Evolutionary conservation across 1,140 invertebrate species (phyloP).

Genomic region (Babylonia areolata): DNA sequence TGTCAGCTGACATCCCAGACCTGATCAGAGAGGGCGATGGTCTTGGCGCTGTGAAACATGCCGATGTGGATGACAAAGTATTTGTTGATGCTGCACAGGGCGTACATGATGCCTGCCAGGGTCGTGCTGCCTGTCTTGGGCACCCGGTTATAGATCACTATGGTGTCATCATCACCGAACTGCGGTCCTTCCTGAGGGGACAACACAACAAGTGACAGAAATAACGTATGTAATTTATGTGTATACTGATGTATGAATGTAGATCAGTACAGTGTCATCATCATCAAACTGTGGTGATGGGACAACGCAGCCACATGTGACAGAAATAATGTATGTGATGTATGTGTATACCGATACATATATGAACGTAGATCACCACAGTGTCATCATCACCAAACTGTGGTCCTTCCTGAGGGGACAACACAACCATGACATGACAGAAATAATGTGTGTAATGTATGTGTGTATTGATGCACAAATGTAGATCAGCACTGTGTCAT

Average conservation of each 20-base stretch:
- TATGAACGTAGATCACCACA: constrained; percentile 94
- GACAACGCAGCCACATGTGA: too few species aligned
- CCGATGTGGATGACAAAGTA: constrained; percentile 97
- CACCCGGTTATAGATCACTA: constrained; percentile 96
- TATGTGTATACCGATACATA: too few species aligned
- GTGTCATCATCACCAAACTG: constrained; percentile 74
- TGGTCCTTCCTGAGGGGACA: constrained; percentile 47
- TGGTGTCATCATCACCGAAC: constrained; percentile 75
- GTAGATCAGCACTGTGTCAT: background rate
- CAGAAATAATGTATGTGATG: background rate
- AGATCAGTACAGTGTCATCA: background rate
- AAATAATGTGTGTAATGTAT: background rate
- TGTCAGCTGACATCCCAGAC: too few species aligned
- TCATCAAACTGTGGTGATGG: background rate
- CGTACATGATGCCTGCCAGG: constrained; percentile 97
- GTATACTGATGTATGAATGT: too few species aligned
- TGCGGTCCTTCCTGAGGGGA: constrained; percentile 49
- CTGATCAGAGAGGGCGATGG: constrained; percentile 93
- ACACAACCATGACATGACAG: constrained; percentile 10
- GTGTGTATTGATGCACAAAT: too few species aligned
- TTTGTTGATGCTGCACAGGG: constrained; percentile 93
- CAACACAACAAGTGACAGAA: background rate
- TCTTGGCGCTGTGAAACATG: constrained; percentile 95
- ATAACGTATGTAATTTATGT: background rate
- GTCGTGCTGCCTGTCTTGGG: constrained; percentile 99